Percentiles rank a stretch among this genome's conserved stretches.
These are phyloP conservation scores for Cricetomys ansorgei DNA, from an alignment of 2,113 vertebrate genomes.

Conservation along the genomic window DNA sequence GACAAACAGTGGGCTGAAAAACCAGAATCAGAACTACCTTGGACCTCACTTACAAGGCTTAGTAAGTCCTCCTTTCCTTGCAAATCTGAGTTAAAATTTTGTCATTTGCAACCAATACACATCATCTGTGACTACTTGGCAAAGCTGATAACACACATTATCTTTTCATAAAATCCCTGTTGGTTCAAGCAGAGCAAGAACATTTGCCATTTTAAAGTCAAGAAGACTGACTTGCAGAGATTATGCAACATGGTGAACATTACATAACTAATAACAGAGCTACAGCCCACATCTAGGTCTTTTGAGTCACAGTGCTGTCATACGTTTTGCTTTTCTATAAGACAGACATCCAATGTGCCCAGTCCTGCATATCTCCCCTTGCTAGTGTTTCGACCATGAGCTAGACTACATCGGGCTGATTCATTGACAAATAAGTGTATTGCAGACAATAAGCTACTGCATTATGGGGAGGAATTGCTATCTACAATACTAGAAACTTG, in stretches of 20 bases:
- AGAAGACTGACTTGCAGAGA: slow-evolving; percentile 2
- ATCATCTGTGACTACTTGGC: neutral
- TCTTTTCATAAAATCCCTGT: slow-evolving; percentile 14
- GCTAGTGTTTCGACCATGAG: neutral
- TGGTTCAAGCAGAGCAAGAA: slow-evolving; percentile 38
- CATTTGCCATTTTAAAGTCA: slow-evolving; percentile 50
- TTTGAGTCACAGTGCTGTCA: neutral
- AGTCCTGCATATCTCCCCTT: neutral
- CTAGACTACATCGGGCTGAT: neutral
- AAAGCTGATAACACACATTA: neutral
- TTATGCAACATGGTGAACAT: neutral
- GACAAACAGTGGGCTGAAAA: neutral
- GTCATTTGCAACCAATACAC: slow-evolving; percentile 21
- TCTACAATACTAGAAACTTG: neutral
- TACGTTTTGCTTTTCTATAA: slow-evolving; percentile 12
- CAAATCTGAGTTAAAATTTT: neutral
- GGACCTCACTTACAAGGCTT: neutral
- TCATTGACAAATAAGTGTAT: neutral
- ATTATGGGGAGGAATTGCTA: neutral
- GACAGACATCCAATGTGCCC: no score
- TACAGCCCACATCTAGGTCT: neutral
- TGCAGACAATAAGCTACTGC: neutral
- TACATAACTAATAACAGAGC: neutral
- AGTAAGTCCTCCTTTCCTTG: neutral
- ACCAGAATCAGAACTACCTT: neutral